Base-by-base conservation (phyloP, 2,113 vertebrate genomes). In the Corythoichthys intestinalis region DNA sequence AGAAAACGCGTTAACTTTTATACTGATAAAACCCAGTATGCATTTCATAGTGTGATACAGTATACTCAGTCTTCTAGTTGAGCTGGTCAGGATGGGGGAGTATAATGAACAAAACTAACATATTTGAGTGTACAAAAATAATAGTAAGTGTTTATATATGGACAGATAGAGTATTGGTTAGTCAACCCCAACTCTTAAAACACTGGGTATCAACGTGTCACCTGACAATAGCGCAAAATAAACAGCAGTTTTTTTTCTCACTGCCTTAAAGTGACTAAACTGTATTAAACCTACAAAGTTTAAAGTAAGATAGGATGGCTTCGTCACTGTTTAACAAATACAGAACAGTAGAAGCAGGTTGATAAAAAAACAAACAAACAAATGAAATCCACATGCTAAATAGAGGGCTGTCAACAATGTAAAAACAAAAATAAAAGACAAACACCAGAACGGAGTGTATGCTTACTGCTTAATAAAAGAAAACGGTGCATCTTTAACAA, bases 11-110 rank as follows among this genome's bases (percentile, higher is more conserved):
- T 71, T 56, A 54, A 81, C 69, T 75, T 70, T 71, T 56, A 79
- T 86, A 87, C 88, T 90, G 89, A 90, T 89, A 90, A 89, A 90
- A 87, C 83, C 83, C 86, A 90, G 61, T 48, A 63, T 46, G 61
- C 46, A 34, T 47, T 63, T 63, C 20, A 34, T 63, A 63, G 61
- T 63, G 61, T 63, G 54, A 72, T 72, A n/a, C n/a, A n/a, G n/a
- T n/a, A 37, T 68, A 67, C 63, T 52, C 65, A 47, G 49, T 75
- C 46, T 68, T 4, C 56, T 71, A 39, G 9, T 50, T 13, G 64
- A 48, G 65, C n/a, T 57, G 66, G 66, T 63, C 76, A 84, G 69
- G 68, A 58, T 68, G 60, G 47, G 66, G 52, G 13, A 76, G 73
- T 49, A 57, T 67, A 44, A 71, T 11, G 39, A 49, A 35, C 37